A percentile compares a stretch with the other conserved stretches of the same genome.
phyloP scores from a whole-genome alignment of 2,797 vertebrate genomes.

The Triplophysa yarkandensis region DNA sequence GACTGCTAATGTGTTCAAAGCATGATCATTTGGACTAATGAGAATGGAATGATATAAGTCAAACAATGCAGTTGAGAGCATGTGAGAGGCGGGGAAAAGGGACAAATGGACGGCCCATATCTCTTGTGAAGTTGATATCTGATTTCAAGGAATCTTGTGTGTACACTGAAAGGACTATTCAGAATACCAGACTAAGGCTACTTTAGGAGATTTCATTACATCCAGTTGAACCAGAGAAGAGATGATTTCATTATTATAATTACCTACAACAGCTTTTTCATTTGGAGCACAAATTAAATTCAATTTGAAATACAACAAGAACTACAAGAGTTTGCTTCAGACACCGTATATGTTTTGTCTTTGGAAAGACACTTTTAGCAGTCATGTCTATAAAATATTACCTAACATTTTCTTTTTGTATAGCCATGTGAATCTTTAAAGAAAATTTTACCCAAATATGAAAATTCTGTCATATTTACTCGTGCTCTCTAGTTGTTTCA shows the following conservation, averaged over 20 bases:
- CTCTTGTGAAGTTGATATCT: slow-evolving; percentile 65
- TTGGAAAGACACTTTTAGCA: not conserved
- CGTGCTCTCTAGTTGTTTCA: no score
- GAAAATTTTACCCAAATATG: no score
- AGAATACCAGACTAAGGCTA: slow-evolving; percentile 54
- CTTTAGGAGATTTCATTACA: slow-evolving; percentile 75
- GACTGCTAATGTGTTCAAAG: slow-evolving; percentile 61
- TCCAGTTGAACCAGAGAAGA: slow-evolving; percentile 66
- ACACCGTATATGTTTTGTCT: slow-evolving; percentile 1
- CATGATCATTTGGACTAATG: slow-evolving; percentile 57
- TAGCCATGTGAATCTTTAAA: not conserved
- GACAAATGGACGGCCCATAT: slow-evolving; percentile 52
- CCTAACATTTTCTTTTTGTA: not conserved
- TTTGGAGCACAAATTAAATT: slow-evolving; percentile 75
- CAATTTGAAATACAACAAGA: slow-evolving; percentile 68
- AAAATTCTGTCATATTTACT: no score
- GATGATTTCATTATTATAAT: slow-evolving; percentile 81
- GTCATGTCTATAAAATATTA: not conserved
- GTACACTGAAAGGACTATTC: slow-evolving; percentile 63
- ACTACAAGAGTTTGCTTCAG: slow-evolving; percentile 43
- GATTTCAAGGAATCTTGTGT: slow-evolving; percentile 61
- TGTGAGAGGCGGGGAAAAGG: slow-evolving; percentile 49
- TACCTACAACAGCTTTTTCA: slow-evolving; percentile 78
- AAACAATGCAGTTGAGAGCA: slow-evolving; percentile 59
- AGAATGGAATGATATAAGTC: slow-evolving; percentile 60